phyloP scores from a whole-genome alignment of 2,797 vertebrate genomes.

The Myripristis murdjan region DNA sequence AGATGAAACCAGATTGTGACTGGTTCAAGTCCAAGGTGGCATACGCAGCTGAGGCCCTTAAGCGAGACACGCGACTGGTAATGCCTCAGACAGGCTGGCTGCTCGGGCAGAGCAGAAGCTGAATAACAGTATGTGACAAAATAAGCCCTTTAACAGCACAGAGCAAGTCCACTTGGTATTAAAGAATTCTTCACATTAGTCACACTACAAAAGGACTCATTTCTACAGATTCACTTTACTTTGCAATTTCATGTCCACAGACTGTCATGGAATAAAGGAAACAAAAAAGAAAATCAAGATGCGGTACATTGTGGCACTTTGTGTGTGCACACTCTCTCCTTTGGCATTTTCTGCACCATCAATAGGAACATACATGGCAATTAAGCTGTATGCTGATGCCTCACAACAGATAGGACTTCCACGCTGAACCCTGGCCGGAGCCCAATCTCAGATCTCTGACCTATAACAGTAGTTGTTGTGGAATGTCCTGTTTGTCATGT shows the following conservation, averaged over 20 bases:
- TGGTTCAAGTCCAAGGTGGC: constrained; percentile 29
- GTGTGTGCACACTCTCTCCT: constrained; percentile 20
- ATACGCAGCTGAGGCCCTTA: constrained; percentile 13
- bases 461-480: constrained; percentile 6
- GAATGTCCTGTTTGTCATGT: constrained; percentile 55
- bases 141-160: constrained; percentile 20
- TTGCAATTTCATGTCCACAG: no score
- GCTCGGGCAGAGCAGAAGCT: constrained; percentile 8
- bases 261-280: no score
- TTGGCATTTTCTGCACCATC: constrained; percentile 57
- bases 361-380: constrained; percentile 30
- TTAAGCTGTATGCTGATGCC: constrained; percentile 23
- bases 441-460: constrained; percentile 23
- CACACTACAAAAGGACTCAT: constrained; percentile 5
- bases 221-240: not conserved
- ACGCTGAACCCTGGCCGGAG: constrained; percentile 14
- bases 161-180: constrained; percentile 27
- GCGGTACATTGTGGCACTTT: constrained; percentile 16
- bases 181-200: not conserved
- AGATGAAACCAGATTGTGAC: constrained; percentile 32
- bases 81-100: constrained; percentile 8
- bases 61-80: constrained; percentile 33
- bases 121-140: constrained; percentile 22
- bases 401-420: not conserved
- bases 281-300: constrained; percentile 35